A percentile compares a stretch with the other conserved stretches of the same genome.
phyloP scores from a whole-genome alignment of 2,797 vertebrate genomes.

The Falco naumanni region DNA sequence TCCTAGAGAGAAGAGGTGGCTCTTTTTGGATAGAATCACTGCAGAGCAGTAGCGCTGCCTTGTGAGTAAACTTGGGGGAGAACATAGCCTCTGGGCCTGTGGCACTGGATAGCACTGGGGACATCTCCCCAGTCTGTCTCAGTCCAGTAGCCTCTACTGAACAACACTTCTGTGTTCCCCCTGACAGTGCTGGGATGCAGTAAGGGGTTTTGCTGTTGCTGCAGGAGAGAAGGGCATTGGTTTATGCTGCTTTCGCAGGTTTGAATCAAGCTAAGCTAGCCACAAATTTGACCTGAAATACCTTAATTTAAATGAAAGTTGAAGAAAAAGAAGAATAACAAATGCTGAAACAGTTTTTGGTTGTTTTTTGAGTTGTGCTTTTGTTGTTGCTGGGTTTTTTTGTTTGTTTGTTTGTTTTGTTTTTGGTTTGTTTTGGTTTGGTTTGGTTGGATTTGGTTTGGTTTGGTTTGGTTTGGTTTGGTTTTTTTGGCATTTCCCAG shows the following conservation, averaged over 20 bases:
- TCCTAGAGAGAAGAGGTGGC: neutral
- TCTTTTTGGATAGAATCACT: neutral
- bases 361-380: too few relatives aligned
- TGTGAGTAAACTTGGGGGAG: neutral
- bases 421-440: too few relatives aligned
- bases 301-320: neutral
- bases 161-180: neutral
- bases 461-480: too few relatives aligned
- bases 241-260: neutral
- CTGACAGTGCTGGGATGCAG: neutral
- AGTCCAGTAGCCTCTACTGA: neutral
- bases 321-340: neutral
- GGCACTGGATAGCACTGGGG: neutral
- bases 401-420: too few relatives aligned
- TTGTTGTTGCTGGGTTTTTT: too few relatives aligned
- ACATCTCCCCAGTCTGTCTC: neutral
- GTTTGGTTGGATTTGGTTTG: too few relatives aligned
- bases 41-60: fast-evolving
- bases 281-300: neutral
- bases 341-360: neutral
- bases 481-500: neutral
- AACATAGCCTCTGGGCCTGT: fast-evolving
- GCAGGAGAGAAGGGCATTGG: neutral
- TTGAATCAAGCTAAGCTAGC: neutral
- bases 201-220: neutral